These are phyloP conservation scores for Apoderus coryli DNA, from an alignment of 2,888 invertebrate species.

Conservation along the genomic window DNA sequence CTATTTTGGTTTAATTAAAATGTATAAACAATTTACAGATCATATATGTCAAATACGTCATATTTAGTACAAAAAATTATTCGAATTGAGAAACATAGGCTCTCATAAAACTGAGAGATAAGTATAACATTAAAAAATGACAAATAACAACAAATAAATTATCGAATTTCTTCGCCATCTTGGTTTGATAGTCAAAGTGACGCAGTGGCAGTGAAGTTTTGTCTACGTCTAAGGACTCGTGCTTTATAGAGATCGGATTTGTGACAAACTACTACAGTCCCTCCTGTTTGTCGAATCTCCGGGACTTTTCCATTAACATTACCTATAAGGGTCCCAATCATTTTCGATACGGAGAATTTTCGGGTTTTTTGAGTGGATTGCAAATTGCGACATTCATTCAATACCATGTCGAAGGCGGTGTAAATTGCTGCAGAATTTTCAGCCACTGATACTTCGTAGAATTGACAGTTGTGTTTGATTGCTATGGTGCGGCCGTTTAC, in stretches of 20 bases:
- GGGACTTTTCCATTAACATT: constrained; percentile 30
- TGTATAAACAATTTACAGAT: no score
- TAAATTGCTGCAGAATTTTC: constrained; percentile 63
- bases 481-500: constrained; percentile 55
- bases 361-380: constrained; percentile 39
- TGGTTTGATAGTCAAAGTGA: constrained; percentile 48
- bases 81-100: no score
- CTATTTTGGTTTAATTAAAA: no score
- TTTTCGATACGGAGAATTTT: constrained; percentile 65
- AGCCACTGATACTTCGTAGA: constrained; percentile 69
- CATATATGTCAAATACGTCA: no score
- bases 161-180: no score
- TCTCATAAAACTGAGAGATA: constrained; percentile 31
- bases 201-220: constrained; percentile 45
- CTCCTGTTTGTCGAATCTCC: constrained; percentile 35
- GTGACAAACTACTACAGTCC: constrained; percentile 44
- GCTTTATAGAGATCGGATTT: constrained; percentile 44
- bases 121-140: no score
- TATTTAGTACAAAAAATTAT: no score
- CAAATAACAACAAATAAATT: no score
- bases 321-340: constrained; percentile 62
- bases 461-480: constrained; percentile 52
- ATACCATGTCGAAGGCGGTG: constrained; percentile 53
- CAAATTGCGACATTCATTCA: constrained; percentile 54
- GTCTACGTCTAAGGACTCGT: constrained; percentile 39